Base-by-base conservation (phyloP, 2,797 vertebrate species). In the Allobates femoralis region DNA sequence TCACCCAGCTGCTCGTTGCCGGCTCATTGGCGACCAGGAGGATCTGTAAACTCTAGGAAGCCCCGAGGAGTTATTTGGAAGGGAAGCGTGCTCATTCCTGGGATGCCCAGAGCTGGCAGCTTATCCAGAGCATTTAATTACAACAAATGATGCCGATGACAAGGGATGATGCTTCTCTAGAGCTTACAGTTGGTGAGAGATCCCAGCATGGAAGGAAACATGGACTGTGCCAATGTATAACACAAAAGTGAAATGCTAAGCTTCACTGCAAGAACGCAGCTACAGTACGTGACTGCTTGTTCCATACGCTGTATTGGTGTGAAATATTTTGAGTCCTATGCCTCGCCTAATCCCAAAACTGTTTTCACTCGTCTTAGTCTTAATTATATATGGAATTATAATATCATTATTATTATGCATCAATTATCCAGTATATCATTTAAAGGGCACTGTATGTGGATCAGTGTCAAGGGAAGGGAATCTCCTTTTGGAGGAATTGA, bases 81-180 rank as follows among this genome's bases (percentile, higher is more conserved):
- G 50, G 64, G 26, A 30, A 71, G 37, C 73, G 41, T 51, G 67
- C 76, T 37, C 26, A 50, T 62, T 87, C 80, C 64, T 28, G 55
- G 37, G 51, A 69, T 55, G 60, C 85, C 46, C 71, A 78, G 58
- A 77, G 62, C 74, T 30, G 60, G 34, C 53, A 5, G 51, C 86
- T 50, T 58, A 83, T 64, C 51, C 81, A 87, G 74, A 83, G 81
- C 80, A 83, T 87, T 83, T 87, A 83, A 87, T 87, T 87, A 83
- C 74, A 87, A 79, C 64, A 83, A 86, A 86, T 86, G 79, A 82
- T 79, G 75, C 37, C 50, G 34, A 71, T 78, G 80, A 79, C 74
- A 87, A 71, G 30, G 46, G 30, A 66, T 77, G 79, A 78, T 83
- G 74, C 80, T 87, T 77, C 73, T 87, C 85, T 18, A 5, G 80